Percentiles rank a stretch among this genome's conserved stretches.
These are phyloP conservation scores for Epinephelus moara DNA, from an alignment of 2,113 vertebrate genomes.

Conservation along the genomic window DNA sequence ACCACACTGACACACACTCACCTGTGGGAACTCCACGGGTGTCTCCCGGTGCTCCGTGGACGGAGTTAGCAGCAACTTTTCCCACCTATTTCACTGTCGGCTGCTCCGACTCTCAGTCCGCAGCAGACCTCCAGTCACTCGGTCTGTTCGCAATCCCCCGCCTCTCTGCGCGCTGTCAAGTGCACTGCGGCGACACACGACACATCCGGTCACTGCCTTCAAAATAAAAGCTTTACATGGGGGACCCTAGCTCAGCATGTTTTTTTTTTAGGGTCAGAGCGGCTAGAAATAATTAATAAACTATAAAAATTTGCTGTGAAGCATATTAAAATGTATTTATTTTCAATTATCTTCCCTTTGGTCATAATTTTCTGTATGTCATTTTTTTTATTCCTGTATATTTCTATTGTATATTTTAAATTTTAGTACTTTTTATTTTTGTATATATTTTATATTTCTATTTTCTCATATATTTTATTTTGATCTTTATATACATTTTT, in stretches of 20 bases:
- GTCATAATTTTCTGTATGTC: background rate
- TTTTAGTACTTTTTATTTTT: too few species aligned
- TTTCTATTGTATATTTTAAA: too few species aligned
- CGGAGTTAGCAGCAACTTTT: slow-evolving; percentile 12
- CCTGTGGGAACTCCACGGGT: slow-evolving; percentile 14
- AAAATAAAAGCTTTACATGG: slow-evolving; percentile 38
- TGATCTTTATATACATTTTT: too few species aligned
- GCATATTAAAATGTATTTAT: background rate
- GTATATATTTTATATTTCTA: too few species aligned
- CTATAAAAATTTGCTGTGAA: background rate
- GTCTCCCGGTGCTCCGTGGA: background rate
- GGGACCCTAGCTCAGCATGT: background rate
- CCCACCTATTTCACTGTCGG: background rate
- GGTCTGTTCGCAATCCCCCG: slow-evolving; percentile 64
- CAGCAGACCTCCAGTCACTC: slow-evolving; percentile 33
- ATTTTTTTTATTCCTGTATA: background rate
- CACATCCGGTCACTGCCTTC: slow-evolving; percentile 34
- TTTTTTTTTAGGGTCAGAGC: background rate
- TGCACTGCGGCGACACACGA: accelerated
- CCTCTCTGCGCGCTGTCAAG: slow-evolving; percentile 45
- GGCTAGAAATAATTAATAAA: background rate
- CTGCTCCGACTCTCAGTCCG: slow-evolving; percentile 19
- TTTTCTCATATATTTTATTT: too few species aligned
- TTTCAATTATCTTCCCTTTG: too few species aligned
- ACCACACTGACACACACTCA: slow-evolving; percentile 32